A percentile compares a stretch with the other conserved stretches of the same genome.
These are phyloP conservation scores for Epizoanthus scotinus DNA, from an alignment of 92 coral and sea anemone species.

Conservation along the genomic window DNA sequence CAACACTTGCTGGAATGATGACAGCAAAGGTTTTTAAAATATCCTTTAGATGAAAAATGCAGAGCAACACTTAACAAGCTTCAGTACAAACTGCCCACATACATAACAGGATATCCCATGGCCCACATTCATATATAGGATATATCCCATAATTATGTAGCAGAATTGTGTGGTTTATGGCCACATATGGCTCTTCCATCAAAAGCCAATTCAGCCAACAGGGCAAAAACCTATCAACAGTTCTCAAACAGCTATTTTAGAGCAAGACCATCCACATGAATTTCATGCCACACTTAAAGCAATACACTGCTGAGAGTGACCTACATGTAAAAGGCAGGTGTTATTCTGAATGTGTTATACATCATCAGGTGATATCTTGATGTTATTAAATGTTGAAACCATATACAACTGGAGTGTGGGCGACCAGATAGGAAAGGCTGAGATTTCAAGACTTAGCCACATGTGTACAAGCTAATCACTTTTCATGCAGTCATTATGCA, in stretches of 20 bases:
- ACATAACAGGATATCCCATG: neutral
- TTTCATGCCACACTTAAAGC: no score
- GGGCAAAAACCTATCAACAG: neutral
- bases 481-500: no score
- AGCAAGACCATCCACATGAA: conserved; percentile 13
- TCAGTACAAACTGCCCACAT: neutral
- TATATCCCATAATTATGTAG: neutral
- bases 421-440: no score
- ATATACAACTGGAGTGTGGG: no score
- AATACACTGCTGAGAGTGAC: no score
- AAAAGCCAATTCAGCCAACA: conserved; percentile 6
- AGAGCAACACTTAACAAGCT: neutral
- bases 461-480: no score
- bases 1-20: neutral
- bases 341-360: no score
- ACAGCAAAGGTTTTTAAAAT: conserved; percentile 1
- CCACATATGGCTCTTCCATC: neutral
- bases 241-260: conserved; percentile 4
- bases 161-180: neutral
- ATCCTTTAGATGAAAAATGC: neutral
- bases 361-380: no score
- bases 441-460: no score
- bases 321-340: no score
- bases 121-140: no score
- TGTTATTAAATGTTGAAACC: no score